phyloP scores from a whole-genome alignment of 2,113 vertebrate genomes.

The Melanocharis versteri region DNA sequence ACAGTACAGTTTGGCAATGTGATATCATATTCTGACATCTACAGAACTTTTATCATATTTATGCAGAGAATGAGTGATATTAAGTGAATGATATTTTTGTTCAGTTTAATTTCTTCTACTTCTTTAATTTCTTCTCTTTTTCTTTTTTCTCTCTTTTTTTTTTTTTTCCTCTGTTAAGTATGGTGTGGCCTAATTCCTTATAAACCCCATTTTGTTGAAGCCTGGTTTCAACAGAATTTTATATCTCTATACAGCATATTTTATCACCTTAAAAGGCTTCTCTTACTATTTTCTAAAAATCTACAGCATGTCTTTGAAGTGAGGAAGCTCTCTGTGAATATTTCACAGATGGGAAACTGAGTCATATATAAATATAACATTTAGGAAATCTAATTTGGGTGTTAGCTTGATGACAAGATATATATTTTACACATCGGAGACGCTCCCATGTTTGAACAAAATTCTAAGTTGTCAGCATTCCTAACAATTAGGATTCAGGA shows the following conservation, averaged over 20 bases:
- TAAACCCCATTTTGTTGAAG: background rate
- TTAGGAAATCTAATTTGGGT: slow-evolving; percentile 34
- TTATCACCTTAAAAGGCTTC: slow-evolving; percentile 28
- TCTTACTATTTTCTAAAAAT: slow-evolving; percentile 37
- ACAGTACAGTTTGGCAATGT: background rate
- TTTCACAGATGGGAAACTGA: slow-evolving; percentile 58
- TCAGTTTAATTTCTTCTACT: background rate
- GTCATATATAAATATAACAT: slow-evolving; percentile 51
- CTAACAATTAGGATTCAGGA: background rate
- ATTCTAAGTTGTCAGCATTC: background rate
- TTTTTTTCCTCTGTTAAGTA: background rate
- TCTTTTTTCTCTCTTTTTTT: background rate
- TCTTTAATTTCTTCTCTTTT: background rate
- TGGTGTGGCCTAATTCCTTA: background rate
- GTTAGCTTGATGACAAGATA: background rate
- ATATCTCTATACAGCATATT: background rate
- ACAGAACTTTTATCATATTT: background rate
- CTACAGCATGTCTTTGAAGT: background rate
- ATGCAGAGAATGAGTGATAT: background rate
- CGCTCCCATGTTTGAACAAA: background rate
- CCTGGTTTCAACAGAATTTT: background rate
- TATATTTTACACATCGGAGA: background rate
- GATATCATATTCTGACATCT: background rate
- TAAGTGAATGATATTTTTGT: background rate
- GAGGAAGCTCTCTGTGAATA: slow-evolving; percentile 19